A percentile compares a stretch with the other conserved stretches of the same genome.
Conservation (phyloP, 1,140 invertebrate species). For the Bursaphelenchus mucronatus region DNA sequence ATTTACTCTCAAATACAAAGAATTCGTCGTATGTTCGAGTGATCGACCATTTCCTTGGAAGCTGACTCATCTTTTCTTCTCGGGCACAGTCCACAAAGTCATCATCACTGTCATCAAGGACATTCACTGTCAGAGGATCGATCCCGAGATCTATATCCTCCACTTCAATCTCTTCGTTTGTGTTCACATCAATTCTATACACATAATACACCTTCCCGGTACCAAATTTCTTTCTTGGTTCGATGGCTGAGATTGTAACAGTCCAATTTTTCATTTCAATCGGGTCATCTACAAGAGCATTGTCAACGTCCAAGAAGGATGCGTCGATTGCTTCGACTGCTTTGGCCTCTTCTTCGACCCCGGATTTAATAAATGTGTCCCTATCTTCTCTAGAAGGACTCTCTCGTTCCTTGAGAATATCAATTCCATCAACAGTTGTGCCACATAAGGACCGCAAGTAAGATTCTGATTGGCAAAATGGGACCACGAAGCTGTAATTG, state of each 20-base stretch:
- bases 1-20: conserved; percentile 30
- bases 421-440: conserved; percentile 15
- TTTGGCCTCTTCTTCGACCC: conserved; percentile 21
- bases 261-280: conserved; percentile 45
- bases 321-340: conserved; percentile 18
- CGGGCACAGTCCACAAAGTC: conserved; percentile 8
- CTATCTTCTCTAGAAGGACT: neutral
- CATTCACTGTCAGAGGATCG: conserved; percentile 5
- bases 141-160: conserved; percentile 9
- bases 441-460: conserved; percentile 49
- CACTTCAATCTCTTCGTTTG: conserved; percentile 24
- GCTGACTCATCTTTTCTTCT: conserved; percentile 15
- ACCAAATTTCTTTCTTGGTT: conserved; percentile 29
- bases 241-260: conserved; percentile 30
- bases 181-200: conserved; percentile 30
- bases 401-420: conserved; percentile 11
- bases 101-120: conserved; percentile 8
- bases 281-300: conserved; percentile 23
- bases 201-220: conserved; percentile 37
- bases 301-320: conserved; percentile 16
- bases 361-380: neutral
- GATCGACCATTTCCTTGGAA: conserved; percentile 31
- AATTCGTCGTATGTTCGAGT: conserved; percentile 46
- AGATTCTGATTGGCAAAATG: conserved; percentile 46
- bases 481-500: conserved; percentile 46